These are phyloP conservation scores for Coregonus clupeaformis DNA, from an alignment of 2,113 vertebrate species.

Conservation along the genomic window DNA sequence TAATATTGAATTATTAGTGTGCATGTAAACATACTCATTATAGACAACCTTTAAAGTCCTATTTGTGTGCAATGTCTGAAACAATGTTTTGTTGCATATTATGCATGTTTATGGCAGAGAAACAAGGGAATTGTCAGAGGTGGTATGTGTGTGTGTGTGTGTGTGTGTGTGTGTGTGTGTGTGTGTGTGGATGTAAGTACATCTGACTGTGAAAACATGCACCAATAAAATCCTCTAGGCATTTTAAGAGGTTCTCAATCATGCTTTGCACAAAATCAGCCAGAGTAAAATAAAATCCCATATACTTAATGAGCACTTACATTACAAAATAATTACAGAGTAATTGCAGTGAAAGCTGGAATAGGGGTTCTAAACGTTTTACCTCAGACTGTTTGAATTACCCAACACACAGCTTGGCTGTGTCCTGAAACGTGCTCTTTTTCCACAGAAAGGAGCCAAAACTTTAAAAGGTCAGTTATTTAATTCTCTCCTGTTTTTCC, in stretches of 20 bases:
- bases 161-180: no score
- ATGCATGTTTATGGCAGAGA: background rate
- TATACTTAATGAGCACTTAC: constrained; percentile 38
- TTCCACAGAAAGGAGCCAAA: constrained; percentile 44
- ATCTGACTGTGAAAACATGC: constrained; percentile 3
- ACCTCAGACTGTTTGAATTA: constrained; percentile 49
- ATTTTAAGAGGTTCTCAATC: constrained; percentile 7
- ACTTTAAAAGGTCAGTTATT: constrained; percentile 25
- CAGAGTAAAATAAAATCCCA: constrained; percentile 35
- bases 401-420: constrained; percentile 17
- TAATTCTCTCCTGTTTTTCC: constrained; percentile 16
- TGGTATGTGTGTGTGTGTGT: constrained; percentile 13
- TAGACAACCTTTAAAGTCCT: no score
- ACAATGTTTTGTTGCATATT: background rate
- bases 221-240: constrained; percentile 33
- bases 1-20: no score
- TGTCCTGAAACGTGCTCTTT: constrained; percentile 15
- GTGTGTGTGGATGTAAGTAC: no score
- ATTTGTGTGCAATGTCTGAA: no score
- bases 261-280: constrained; percentile 14
- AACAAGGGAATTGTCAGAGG: background rate
- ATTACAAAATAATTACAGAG: constrained; percentile 14
- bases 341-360: constrained; percentile 20
- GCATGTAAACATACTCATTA: no score
- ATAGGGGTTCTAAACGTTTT: constrained; percentile 16